phyloP scores from a whole-genome alignment of 2,888 invertebrate species.

The Crepidodera aurea region DNA sequence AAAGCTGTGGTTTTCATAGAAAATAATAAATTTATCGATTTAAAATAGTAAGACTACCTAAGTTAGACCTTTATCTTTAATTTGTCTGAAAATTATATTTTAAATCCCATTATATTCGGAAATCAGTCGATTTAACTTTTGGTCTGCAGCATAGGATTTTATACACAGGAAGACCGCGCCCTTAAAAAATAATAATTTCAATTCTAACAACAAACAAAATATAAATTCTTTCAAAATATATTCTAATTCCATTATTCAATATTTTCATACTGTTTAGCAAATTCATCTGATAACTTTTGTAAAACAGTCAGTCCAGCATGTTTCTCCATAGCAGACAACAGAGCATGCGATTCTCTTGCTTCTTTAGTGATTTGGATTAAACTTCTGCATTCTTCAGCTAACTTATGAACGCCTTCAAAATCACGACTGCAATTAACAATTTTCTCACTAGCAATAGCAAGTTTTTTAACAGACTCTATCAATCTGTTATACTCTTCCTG shows the following conservation, averaged over 20 bases:
- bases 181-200: too few species aligned
- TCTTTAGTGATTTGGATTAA: constrained; percentile 20
- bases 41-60: too few species aligned
- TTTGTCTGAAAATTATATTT: too few species aligned
- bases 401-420: constrained; percentile 20
- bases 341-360: not conserved
- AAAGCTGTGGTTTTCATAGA: too few species aligned
- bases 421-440: constrained; percentile 29
- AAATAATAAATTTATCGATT: too few species aligned
- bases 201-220: too few species aligned
- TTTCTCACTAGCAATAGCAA: constrained; percentile 18
- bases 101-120: too few species aligned
- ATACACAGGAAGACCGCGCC: too few species aligned
- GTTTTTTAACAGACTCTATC: constrained; percentile 19
- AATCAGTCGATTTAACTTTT: too few species aligned
- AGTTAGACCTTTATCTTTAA: too few species aligned
- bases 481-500: constrained; percentile 36
- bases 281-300: constrained; percentile 28
- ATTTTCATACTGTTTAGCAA: constrained; percentile 36
- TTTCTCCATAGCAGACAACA: constrained; percentile 14
- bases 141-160: too few species aligned
- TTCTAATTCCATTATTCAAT: constrained; percentile 7
- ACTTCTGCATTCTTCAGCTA: constrained; percentile 22
- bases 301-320: constrained; percentile 18
- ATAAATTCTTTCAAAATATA: too few species aligned